Conservation (phyloP, 2,888 invertebrate species). For the Meliscaeva auricollis region DNA sequence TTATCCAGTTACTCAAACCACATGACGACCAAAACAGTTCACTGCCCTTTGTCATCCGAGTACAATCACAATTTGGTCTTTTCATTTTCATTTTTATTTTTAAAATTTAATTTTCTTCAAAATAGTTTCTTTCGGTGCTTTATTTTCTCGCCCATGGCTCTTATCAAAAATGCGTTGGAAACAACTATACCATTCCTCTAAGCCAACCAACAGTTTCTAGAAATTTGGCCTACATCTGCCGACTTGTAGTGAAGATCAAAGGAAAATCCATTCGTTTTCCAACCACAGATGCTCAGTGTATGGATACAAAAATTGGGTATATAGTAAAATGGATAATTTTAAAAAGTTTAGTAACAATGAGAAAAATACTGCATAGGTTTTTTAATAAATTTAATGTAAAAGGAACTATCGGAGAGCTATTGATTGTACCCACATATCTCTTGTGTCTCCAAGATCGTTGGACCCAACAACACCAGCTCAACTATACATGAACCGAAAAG, state of each 20-base stretch:
- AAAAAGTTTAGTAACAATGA: no score
- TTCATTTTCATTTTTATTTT: background rate
- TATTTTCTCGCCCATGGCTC: background rate
- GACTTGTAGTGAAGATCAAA: no score
- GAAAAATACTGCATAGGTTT: no score
- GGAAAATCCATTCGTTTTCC: no score
- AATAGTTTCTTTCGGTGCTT: background rate
- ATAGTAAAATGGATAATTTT: no score
- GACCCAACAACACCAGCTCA: background rate
- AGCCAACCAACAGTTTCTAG: background rate
- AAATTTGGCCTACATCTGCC: background rate
- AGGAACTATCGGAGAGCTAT: background rate
- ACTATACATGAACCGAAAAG: background rate
- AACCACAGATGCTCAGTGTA: no score
- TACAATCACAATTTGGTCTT: background rate
- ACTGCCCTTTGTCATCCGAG: conserved; percentile 3
- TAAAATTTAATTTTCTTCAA: background rate
- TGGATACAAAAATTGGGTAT: no score
- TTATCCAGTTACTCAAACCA: background rate
- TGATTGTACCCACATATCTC: background rate
- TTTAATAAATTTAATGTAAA: no score
- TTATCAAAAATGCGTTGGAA: background rate
- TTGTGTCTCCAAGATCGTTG: background rate
- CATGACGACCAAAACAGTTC: background rate
- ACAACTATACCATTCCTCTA: background rate